phyloP scores from a whole-genome alignment of 2,888 invertebrate species.

The Hofmannophila pseudospretella region DNA sequence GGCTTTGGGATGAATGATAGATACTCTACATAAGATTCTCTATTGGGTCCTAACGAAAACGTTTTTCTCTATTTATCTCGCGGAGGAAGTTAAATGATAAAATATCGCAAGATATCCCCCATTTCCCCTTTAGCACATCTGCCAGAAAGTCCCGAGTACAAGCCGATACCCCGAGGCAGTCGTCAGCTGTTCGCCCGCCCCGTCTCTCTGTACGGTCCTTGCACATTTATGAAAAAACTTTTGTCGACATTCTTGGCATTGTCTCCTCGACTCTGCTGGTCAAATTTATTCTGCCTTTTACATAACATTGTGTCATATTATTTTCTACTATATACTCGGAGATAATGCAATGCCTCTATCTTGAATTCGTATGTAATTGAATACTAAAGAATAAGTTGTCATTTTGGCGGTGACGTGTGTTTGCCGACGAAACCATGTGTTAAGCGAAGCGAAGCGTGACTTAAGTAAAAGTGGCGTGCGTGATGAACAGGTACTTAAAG shows the following conservation, averaged over 20 bases:
- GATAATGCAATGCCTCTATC: constrained; percentile 11
- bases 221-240: constrained; percentile 75
- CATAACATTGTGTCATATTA: constrained; percentile 15
- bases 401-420: not conserved
- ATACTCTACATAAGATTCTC: too few species aligned
- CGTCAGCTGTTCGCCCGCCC: constrained; percentile 65
- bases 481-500: too few species aligned
- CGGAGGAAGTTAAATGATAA: constrained; percentile 50
- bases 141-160: constrained; percentile 56
- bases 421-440: not conserved
- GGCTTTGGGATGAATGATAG: too few species aligned
- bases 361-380: not conserved
- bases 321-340: constrained; percentile 3
- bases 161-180: constrained; percentile 53
- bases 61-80: too few species aligned
- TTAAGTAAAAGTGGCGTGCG: too few species aligned
- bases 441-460: not conserved
- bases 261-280: constrained; percentile 42
- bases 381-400: not conserved
- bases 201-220: constrained; percentile 34
- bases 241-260: constrained; percentile 60
- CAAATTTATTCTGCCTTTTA: constrained; percentile 39
- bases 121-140: constrained; percentile 70
- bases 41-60: too few species aligned
- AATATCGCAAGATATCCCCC: constrained; percentile 59